Conservation (phyloP, 2,888 invertebrate genomes). For the Brenthis ino region DNA sequence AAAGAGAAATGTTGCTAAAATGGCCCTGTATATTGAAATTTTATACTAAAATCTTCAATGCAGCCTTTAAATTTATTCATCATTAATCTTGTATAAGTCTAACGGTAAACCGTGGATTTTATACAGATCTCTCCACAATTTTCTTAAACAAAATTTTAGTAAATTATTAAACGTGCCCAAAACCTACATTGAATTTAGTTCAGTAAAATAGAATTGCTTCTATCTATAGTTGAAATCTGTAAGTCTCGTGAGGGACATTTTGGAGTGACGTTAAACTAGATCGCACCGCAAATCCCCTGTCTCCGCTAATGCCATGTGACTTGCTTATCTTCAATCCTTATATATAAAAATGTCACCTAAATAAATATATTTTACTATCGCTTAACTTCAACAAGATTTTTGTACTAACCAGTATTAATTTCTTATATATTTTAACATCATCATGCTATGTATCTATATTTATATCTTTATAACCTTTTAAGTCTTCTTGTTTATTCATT, state of each 20-base stretch:
- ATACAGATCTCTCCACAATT: too few species aligned
- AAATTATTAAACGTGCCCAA: not conserved
- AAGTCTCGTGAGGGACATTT: conserved; percentile 24
- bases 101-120: too few species aligned
- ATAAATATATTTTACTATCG: conserved; percentile 2
- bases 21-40: conserved; percentile 44
- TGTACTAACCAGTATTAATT: too few species aligned
- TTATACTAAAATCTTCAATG: conserved; percentile 46
- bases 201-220: not conserved
- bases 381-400: not conserved
- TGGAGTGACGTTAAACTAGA: conserved; percentile 30
- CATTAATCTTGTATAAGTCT: too few species aligned
- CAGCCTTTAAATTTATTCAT: too few species aligned
- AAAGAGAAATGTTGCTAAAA: conserved; percentile 49
- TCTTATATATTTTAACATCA: too few species aligned
- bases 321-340: conserved; percentile 22
- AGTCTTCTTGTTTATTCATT: too few species aligned
- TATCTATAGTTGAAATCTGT: conserved; percentile 24
- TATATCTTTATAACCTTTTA: too few species aligned
- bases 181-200: not conserved
- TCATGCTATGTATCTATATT: too few species aligned
- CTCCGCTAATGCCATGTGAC: conserved; percentile 23
- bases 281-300: conserved; percentile 25
- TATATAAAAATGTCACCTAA: not conserved
- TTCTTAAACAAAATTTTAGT: too few species aligned